phyloP scores from a whole-genome alignment of 2,888 invertebrate species.

The Acleris literana region DNA sequence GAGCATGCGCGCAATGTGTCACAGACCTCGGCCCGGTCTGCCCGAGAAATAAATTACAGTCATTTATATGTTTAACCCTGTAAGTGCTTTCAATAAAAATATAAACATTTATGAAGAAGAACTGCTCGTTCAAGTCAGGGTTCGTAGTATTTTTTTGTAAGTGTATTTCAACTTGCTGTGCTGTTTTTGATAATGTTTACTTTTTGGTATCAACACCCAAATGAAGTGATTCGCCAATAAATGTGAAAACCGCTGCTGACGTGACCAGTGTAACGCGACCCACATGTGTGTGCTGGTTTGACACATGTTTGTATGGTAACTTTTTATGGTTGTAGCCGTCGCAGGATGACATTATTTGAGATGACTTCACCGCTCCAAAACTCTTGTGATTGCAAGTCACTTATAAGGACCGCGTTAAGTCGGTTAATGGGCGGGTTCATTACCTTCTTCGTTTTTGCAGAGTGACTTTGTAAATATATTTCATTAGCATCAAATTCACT shows the following conservation, averaged over 20 bases:
- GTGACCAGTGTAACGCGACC: too few species aligned
- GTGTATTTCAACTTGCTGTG: too few species aligned
- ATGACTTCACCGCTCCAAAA: slow-evolving; percentile 39
- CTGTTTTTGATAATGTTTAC: too few species aligned
- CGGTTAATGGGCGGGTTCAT: slow-evolving; percentile 39
- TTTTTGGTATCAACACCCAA: too few species aligned
- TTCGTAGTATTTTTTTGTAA: slow-evolving; percentile 11
- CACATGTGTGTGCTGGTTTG: too few species aligned
- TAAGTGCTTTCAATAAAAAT: slow-evolving; percentile 28
- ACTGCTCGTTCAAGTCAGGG: slow-evolving; percentile 28
- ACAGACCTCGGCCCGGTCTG: slow-evolving; percentile 48
- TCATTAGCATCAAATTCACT: background rate
- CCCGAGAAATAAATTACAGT: slow-evolving; percentile 65
- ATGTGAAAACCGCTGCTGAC: too few species aligned
- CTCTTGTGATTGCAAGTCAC: slow-evolving; percentile 26
- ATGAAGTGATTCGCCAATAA: too few species aligned
- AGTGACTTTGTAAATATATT: slow-evolving; percentile 38
- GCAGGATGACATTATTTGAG: slow-evolving; percentile 26
- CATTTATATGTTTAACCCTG: slow-evolving; percentile 55
- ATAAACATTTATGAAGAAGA: slow-evolving; percentile 33
- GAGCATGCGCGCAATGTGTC: slow-evolving; percentile 43
- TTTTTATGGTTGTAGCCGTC: slow-evolving; percentile 24
- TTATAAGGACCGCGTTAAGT: slow-evolving; percentile 21
- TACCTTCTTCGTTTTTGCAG: slow-evolving; percentile 43
- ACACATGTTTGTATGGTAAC: slow-evolving; percentile 1